phyloP scores from a whole-genome alignment of 2,113 vertebrate genomes.

The Lipophrys pholis region DNA sequence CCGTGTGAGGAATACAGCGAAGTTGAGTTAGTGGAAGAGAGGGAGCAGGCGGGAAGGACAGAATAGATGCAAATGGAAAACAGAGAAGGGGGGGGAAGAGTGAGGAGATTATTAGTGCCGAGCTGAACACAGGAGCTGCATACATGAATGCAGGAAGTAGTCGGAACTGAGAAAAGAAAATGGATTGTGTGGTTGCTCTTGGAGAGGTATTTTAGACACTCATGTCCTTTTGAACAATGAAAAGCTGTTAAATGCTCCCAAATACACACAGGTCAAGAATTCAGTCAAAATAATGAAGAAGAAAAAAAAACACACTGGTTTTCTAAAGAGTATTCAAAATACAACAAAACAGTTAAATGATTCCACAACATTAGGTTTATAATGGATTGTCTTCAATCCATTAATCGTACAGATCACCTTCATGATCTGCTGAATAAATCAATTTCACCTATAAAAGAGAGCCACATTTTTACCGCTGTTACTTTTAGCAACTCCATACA shows the following conservation, averaged over 20 bases:
- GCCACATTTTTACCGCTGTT: too few relatives aligned
- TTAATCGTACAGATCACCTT: too few relatives aligned
- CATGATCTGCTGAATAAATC: too few relatives aligned
- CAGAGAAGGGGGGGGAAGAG: conserved; percentile 35
- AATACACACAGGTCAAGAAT: conserved; percentile 19
- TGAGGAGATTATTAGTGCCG: conserved; percentile 59
- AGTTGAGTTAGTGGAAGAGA: conserved; percentile 38
- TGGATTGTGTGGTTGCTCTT: conserved; percentile 30
- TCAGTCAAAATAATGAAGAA: conserved; percentile 14
- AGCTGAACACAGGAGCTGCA: conserved; percentile 47
- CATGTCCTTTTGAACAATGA: conserved; percentile 23
- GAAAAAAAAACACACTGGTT: not conserved
- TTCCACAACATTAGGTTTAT: not conserved
- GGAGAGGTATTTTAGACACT: conserved; percentile 30
- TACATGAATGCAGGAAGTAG: conserved; percentile 61
- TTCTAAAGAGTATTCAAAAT: not conserved
- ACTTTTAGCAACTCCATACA: too few relatives aligned
- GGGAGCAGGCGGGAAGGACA: conserved; percentile 19
- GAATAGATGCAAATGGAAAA: conserved; percentile 55
- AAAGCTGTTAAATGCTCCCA: conserved; percentile 24
- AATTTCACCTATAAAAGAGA: too few relatives aligned
- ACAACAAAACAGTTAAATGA: too few relatives aligned
- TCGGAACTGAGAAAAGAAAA: conserved; percentile 37
- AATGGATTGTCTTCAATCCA: too few relatives aligned
- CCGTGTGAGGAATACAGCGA: conserved; percentile 60